phyloP scores from a whole-genome alignment of 2,797 vertebrate genomes.

The Alcedo quadribrachys region DNA sequence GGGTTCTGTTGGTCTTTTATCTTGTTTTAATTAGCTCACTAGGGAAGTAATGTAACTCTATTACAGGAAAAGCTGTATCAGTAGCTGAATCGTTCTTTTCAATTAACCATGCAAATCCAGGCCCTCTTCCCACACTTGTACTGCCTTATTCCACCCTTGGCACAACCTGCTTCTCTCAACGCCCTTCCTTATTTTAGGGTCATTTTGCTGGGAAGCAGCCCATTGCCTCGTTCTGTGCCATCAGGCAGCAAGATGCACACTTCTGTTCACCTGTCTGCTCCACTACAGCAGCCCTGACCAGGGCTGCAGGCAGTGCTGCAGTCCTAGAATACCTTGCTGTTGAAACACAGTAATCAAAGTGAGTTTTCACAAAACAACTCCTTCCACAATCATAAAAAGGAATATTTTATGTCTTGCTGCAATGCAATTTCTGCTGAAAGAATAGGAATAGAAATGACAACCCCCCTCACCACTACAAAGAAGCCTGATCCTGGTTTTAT shows the following conservation, averaged over 20 bases:
- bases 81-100: conserved; percentile 19
- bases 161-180: background rate
- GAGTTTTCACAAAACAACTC: background rate
- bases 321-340: background rate
- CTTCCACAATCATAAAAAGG: background rate
- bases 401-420: background rate
- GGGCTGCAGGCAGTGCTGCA: background rate
- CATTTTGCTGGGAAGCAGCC: background rate
- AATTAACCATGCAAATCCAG: conserved; percentile 24
- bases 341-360: background rate
- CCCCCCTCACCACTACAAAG: background rate
- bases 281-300: background rate
- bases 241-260: background rate
- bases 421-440: background rate
- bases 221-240: background rate
- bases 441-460: background rate
- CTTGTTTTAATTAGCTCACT: conserved; percentile 66
- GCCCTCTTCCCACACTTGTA: background rate
- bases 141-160: background rate
- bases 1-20: conserved; percentile 37
- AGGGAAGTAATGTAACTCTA: conserved; percentile 46
- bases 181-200: background rate
- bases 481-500: background rate
- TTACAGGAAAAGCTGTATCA: conserved; percentile 8
- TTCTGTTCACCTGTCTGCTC: background rate